Evolutionary conservation across 2,888 invertebrate genomes (phyloP), one percentile per base, ranked within the genome.

Genomic region (Hedya salicella): DNA sequence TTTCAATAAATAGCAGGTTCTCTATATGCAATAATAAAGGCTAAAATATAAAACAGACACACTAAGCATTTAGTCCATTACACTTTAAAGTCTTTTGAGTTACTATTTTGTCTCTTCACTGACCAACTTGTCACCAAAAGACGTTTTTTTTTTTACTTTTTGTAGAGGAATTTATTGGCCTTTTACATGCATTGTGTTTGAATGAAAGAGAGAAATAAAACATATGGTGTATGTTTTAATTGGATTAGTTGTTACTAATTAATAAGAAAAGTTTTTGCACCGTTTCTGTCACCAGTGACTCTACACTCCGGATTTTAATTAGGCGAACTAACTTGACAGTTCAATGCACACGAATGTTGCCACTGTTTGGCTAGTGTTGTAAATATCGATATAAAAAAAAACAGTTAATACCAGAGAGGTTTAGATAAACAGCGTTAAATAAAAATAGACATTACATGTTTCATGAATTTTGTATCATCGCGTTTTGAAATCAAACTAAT

Each of bases 261-360:
- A 25, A 25, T 44, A 17, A 17, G 16, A 44, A 16, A 17, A 44
- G 44, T 44, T 44, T 44, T 44, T 17, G 1, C 17, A 44, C 9
- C 3, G 17, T 44, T 17, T 17, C 17, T 44, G 44, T 44, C 17
- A 44, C 14, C 44, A 44, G 17, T 44, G 44, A 44, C 44, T 44
- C 44, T n/a, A n/a, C n/a, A 25, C 25, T 25, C 25, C 25, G 25
- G 25, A 25, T 25, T 25, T 25, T 25, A 25, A 25, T 25, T 25
- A 25, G 25, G 25, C 25, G 25, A 25, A 25, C 25, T 25, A 25
- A 40, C 36, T 64, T 32, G 25, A 25, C 1, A 25, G 25, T 25
- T 25, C 25, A 25, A 25, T 25, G 1, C 25, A 25, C 25, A 25
- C 25, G 25, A 25, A 25, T 25, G 25, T 25, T 25, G 25, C 25